Evolutionary conservation across 1,140 invertebrate species (phyloP), one percentile per base, ranked within the genome.

Genomic region (Prorops nasuta): DNA sequence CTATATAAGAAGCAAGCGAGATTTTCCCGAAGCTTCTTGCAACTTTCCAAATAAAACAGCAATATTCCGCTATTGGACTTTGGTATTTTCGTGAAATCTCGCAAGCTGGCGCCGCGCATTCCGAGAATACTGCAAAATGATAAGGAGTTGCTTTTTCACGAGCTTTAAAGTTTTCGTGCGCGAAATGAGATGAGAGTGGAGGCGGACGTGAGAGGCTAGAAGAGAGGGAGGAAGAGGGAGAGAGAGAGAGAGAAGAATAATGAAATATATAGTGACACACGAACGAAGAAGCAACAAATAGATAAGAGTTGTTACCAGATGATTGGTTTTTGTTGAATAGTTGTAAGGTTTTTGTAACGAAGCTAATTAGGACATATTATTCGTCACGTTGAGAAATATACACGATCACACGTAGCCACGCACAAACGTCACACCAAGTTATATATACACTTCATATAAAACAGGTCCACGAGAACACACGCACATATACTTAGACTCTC

Each of bases 301-400:
- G 51, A 49, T 60, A 69, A 60, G 39, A 69, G 50, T 69, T 72
- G 63, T 72, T 70, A 69, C 48, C 49, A 67, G 58, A n/a, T n/a
- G n/a, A 63, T 69, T 66, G 60, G 48, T 69, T 72, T 72, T 69
- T 67, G 68, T 72, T 71, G 56, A 72, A 70, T 72, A 72, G 64
- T 72, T 72, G 59, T 71, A 72, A 72, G 67, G 53, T 67, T 72
- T 71, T 72, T 70, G 60, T 70, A 72, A 70, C 47, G 54, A 66
- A 17, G 63, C 59, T 64, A 63, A 60, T 63, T 67, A 64, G 56
- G 40, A 55, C 60, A 8, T 63, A 60, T 49, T 49, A 51, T 51
- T 49, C 21, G 38, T 45, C 45, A 52, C 40, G 31, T 28, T 39
- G 46, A n/a, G 32, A 28, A 17, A 56, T 32, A 44, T 15, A 44